Conservation (phyloP, 2,888 invertebrate species). For the Halictus ligatus region DNA sequence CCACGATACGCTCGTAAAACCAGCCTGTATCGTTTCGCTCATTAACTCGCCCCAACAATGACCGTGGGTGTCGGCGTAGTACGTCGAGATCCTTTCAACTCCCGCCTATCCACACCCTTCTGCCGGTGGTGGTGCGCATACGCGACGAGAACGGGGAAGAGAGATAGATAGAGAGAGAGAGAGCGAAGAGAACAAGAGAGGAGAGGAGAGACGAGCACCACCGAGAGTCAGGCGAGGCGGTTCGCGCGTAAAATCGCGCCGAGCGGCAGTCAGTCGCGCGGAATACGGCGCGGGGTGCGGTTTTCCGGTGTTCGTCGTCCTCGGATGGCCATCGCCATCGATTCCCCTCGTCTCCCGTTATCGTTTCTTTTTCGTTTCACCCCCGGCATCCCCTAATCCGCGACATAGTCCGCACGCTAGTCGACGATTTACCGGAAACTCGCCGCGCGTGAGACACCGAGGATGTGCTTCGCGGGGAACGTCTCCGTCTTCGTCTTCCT, state of each 20-base stretch:
- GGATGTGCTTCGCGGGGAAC: constrained; percentile 61
- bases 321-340: neutral
- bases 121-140: constrained; percentile 51
- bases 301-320: constrained; percentile 23
- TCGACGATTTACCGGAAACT: no score
- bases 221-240: constrained; percentile 37
- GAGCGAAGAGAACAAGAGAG: neutral
- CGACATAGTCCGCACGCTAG: neutral
- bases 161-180: no score
- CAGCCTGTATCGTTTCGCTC: constrained; percentile 68
- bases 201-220: neutral
- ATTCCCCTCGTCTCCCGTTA: neutral
- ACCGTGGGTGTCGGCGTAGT: constrained; percentile 71
- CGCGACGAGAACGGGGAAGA: constrained; percentile 21
- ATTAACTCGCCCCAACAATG: constrained; percentile 71
- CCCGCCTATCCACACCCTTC: constrained; percentile 69
- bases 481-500: constrained; percentile 57
- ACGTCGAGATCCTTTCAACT: constrained; percentile 68
- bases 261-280: constrained; percentile 69
- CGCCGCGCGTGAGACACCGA: constrained; percentile 8
- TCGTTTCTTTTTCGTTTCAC: neutral
- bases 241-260: constrained; percentile 72
- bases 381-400: neutral
- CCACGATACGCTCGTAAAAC: constrained; percentile 61
- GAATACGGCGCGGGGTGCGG: constrained; percentile 68